Evolutionary conservation across 2,888 invertebrate genomes (phyloP).

Genomic region (Erebia ligea): DNA sequence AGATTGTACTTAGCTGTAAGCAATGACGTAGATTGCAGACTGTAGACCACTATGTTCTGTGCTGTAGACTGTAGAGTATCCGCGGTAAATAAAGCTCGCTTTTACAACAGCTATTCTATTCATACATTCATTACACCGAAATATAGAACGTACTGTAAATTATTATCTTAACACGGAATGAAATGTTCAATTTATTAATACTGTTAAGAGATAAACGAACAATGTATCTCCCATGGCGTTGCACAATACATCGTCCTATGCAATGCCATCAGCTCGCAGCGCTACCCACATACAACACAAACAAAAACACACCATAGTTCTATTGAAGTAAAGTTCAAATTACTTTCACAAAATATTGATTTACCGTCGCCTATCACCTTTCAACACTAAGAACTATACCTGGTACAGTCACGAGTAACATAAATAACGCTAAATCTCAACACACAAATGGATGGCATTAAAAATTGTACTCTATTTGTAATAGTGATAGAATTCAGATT

Average conservation of each 20-base stretch:
- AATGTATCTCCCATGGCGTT: slow-evolving; percentile 56
- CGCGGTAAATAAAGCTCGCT: too few species aligned
- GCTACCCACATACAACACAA: slow-evolving; percentile 36
- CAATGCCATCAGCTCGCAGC: slow-evolving; percentile 54
- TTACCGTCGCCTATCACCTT: slow-evolving; percentile 60
- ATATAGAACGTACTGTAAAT: slow-evolving; percentile 25
- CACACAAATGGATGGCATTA: slow-evolving; percentile 41
- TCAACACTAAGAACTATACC: slow-evolving; percentile 71
- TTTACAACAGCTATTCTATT: too few species aligned
- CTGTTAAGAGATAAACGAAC: slow-evolving; percentile 47
- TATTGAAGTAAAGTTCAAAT: slow-evolving; percentile 14
- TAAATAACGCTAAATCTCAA: slow-evolving; percentile 72
- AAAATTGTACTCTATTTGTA: slow-evolving; percentile 47
- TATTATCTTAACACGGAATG: slow-evolving; percentile 34
- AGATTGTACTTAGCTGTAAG: too few species aligned
- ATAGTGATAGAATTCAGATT: slow-evolving; percentile 48
- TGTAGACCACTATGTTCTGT: too few species aligned
- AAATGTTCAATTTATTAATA: slow-evolving; percentile 52
- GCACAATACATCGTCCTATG: slow-evolving; percentile 60
- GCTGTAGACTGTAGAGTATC: too few species aligned
- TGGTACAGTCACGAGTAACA: slow-evolving; percentile 76
- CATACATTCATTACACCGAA: slow-evolving; percentile 7
- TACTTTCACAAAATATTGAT: slow-evolving; percentile 2
- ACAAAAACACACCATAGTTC: slow-evolving; percentile 24
- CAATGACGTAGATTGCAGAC: too few species aligned